Conservation (phyloP, 1,140 invertebrate species). For the Chymomyza costata region DNA sequence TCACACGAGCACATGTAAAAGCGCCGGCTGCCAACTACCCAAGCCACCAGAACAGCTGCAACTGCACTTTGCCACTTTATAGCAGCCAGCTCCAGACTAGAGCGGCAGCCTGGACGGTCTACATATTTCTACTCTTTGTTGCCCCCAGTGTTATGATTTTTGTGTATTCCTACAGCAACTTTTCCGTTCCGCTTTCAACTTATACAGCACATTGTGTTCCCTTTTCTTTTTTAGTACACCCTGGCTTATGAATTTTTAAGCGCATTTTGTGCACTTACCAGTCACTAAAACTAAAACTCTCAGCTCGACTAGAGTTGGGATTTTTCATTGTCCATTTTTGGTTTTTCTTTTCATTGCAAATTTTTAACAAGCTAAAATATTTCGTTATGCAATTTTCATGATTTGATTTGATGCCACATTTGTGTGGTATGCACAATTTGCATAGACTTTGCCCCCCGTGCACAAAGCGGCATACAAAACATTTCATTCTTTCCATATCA, state of each 20-base stretch:
- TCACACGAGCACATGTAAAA: slow-evolving; percentile 16
- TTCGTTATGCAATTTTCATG: slow-evolving; percentile 44
- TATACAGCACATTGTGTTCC: not conserved
- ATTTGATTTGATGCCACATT: slow-evolving; percentile 34
- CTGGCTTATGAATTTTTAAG: slow-evolving; percentile 36
- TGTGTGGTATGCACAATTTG: not conserved
- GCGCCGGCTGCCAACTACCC: slow-evolving; percentile 4
- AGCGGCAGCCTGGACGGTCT: too few relatives aligned
- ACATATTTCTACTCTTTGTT: too few relatives aligned
- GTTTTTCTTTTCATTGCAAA: not conserved
- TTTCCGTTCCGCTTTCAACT: slow-evolving; percentile 7
- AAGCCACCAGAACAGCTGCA: slow-evolving; percentile 1
- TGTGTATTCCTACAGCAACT: slow-evolving; percentile 24
- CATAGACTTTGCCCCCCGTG: too few relatives aligned
- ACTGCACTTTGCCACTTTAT: not conserved
- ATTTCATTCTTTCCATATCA: too few relatives aligned
- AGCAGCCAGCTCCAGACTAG: too few relatives aligned
- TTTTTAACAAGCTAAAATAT: slow-evolving; percentile 36
- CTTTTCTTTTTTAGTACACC: not conserved
- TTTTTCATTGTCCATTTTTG: too few relatives aligned
- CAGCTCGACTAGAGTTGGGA: too few relatives aligned
- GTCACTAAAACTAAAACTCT: slow-evolving; percentile 13
- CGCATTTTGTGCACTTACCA: slow-evolving; percentile 39
- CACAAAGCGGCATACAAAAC: too few relatives aligned
- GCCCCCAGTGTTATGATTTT: too few relatives aligned